These are phyloP conservation scores for Luidia sarsii DNA, from an alignment of 53 echinoderm and acorn worm genomes.

Conservation along the genomic window DNA sequence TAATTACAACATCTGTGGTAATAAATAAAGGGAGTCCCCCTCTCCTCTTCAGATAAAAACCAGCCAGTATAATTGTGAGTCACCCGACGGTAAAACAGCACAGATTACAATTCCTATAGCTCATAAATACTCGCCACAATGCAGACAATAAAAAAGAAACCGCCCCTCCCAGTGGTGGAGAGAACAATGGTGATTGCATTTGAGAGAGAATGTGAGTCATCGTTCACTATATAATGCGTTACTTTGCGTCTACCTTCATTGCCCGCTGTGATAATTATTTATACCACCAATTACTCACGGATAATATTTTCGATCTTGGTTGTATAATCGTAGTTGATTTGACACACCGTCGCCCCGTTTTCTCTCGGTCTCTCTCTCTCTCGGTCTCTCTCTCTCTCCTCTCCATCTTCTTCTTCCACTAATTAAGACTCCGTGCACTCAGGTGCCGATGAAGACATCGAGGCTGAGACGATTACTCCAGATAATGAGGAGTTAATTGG, in stretches of 20 bases:
- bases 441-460: no score
- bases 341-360: no score
- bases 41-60: no score
- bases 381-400: no score
- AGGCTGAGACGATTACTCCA: background rate
- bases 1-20: no score
- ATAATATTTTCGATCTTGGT: conserved; percentile 46
- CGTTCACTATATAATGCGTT: conserved; percentile 23
- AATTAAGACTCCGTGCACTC: no score
- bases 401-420: no score
- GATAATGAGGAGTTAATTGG: conserved; percentile 19
- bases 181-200: conserved; percentile 43
- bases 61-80: conserved; percentile 48
- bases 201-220: conserved; percentile 33
- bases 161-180: background rate
- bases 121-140: conserved; percentile 42
- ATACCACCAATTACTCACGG: conserved; percentile 29
- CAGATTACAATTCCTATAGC: background rate
- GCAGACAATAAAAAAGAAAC: background rate
- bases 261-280: conserved; percentile 6
- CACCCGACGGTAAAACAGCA: conserved; percentile 25
- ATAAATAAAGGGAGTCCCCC: no score
- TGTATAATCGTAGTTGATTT: no score
- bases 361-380: no score
- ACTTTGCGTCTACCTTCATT: no score